Conservation (phyloP, 2,888 invertebrate genomes). For the Mythimna pallens region DNA sequence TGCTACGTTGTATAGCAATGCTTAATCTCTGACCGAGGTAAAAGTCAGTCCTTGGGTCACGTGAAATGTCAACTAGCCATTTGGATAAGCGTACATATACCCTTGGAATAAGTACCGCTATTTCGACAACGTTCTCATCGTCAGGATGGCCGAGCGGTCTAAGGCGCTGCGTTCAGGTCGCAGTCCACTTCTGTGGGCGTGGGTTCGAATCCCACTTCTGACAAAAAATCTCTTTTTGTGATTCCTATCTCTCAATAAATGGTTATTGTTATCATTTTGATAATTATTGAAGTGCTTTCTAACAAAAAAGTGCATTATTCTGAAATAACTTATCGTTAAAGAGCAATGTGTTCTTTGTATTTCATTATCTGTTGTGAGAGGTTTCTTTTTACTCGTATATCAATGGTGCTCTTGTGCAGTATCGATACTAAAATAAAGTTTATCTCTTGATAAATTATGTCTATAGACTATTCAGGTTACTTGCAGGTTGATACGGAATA, state of each 20-base stretch:
- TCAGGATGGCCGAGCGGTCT: slow-evolving; percentile 80
- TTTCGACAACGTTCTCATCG: rapidly evolving
- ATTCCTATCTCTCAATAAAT: slow-evolving; percentile 9
- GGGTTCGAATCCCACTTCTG: slow-evolving; percentile 80
- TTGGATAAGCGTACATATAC: no score
- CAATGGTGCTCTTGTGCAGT: slow-evolving; percentile 47
- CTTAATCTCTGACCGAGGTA: no score
- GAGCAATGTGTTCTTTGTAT: slow-evolving; percentile 44
- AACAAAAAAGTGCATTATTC: slow-evolving; percentile 28
- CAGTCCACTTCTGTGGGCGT: slow-evolving; percentile 79
- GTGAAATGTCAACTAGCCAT: no score
- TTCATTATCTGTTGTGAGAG: slow-evolving; percentile 57
- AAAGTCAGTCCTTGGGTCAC: no score
- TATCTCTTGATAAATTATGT: slow-evolving; percentile 24
- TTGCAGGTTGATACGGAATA: neutral
- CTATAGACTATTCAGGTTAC: slow-evolving; percentile 1
- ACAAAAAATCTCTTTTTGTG: slow-evolving; percentile 63
- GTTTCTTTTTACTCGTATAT: slow-evolving; percentile 39
- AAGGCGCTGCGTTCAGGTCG: slow-evolving; percentile 79
- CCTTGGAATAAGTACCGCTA: neutral
- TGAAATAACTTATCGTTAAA: slow-evolving; percentile 20
- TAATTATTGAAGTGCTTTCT: slow-evolving; percentile 19
- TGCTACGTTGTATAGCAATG: no score
- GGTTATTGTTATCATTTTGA: slow-evolving; percentile 11
- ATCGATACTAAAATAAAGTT: slow-evolving; percentile 32